A percentile compares a stretch with the other conserved stretches of the same genome.
phyloP scores from a whole-genome alignment of 2,113 vertebrate genomes.

The Entelurus aequoreus region DNA sequence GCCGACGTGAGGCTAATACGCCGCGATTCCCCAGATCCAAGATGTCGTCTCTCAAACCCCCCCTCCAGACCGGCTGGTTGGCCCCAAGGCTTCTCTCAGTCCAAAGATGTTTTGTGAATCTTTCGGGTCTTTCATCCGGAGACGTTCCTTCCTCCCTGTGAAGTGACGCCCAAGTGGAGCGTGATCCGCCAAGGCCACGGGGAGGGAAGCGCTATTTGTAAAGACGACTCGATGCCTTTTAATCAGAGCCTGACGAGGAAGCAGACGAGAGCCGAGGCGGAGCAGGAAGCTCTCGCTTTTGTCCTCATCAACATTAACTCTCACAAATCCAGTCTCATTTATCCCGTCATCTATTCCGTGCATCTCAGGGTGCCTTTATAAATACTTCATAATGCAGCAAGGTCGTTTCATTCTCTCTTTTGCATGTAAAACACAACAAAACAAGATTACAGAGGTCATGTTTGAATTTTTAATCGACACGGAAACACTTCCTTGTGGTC shows the following conservation, averaged over 20 bases:
- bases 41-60: conserved; percentile 24
- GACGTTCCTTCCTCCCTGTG: background rate
- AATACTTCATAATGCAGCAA: too few relatives aligned
- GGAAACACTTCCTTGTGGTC: conserved; percentile 6
- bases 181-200: conserved; percentile 10
- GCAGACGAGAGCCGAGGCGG: conserved; percentile 27
- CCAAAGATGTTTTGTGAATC: conserved; percentile 11
- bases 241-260: conserved; percentile 56
- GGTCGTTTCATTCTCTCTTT: too few relatives aligned
- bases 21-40: conserved; percentile 21
- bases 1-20: conserved; percentile 13
- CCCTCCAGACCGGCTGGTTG: conserved; percentile 26
- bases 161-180: conserved; percentile 4
- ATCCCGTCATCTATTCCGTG: background rate
- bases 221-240: conserved; percentile 52
- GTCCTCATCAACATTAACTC: conserved; percentile 23
- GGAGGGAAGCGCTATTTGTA: conserved; percentile 28
- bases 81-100: conserved; percentile 5
- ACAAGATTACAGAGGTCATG: too few relatives aligned
- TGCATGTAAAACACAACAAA: too few relatives aligned
- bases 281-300: conserved; percentile 29
- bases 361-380: too few relatives aligned
- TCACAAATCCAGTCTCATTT: conserved; percentile 2
- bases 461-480: too few relatives aligned
- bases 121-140: background rate